Evolutionary conservation across 2,888 invertebrate genomes (phyloP).

Genomic region (Hydropsyche betteni): DNA sequence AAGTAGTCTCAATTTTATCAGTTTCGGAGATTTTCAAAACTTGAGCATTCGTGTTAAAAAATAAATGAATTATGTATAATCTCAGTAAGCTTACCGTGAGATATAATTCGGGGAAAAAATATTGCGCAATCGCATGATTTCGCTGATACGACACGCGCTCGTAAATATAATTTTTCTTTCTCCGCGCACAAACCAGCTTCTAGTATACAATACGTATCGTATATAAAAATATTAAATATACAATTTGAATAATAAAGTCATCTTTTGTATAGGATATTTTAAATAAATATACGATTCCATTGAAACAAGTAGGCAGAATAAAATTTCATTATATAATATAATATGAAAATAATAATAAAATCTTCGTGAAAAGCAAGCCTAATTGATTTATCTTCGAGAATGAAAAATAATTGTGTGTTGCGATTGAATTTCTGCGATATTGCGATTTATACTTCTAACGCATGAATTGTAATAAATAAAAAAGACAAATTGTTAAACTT

Average conservation of each 20-base stretch:
- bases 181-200: neutral
- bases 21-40: no score
- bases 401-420: neutral
- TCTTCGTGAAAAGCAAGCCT: neutral
- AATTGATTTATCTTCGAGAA: constrained; percentile 1
- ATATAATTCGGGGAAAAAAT: constrained; percentile 14
- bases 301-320: neutral
- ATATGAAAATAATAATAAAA: neutral
- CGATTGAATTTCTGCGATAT: neutral
- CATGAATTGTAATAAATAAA: no score
- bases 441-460: neutral
- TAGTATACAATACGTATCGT: neutral
- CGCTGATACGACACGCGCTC: no score
- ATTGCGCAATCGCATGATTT: constrained; percentile 10
- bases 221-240: neutral
- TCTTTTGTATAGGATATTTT: neutral
- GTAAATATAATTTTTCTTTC: neutral
- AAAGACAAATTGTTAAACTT: no score
- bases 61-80: no score
- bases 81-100: neutral
- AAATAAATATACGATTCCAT: neutral
- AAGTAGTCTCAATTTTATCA: no score
- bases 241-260: constrained; percentile 17
- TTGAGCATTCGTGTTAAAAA: no score
- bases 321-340: constrained; percentile 6